Evolutionary conservation across 2,797 vertebrate genomes (phyloP).

Genomic region (Setipinna tenuifilis): DNA sequence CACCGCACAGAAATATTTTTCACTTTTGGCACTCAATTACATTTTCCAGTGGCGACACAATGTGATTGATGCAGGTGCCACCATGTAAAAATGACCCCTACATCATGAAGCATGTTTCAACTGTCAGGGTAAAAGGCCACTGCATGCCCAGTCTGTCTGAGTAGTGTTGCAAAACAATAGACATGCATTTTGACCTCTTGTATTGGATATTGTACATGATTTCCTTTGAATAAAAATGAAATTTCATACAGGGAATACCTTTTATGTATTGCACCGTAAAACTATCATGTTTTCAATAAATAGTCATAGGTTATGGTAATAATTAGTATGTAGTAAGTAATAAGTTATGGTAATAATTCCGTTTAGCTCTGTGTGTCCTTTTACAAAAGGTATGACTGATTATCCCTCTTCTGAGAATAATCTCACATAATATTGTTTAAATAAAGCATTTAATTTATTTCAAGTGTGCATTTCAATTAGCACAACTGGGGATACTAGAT

Average conservation of each 20-base stretch:
- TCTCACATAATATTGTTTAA: background rate
- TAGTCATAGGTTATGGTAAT: too few relatives aligned
- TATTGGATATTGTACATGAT: background rate
- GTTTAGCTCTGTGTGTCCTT: background rate
- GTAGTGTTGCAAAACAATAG: slow-evolving; percentile 30
- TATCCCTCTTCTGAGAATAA: background rate
- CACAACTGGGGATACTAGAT: background rate
- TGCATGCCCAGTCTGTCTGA: slow-evolving; percentile 34
- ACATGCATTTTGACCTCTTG: background rate
- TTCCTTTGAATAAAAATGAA: too few relatives aligned
- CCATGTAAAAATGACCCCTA: slow-evolving; percentile 16
- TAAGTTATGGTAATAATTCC: background rate
- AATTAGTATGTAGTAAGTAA: too few relatives aligned
- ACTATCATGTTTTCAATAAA: too few relatives aligned
- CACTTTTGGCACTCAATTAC: slow-evolving; percentile 25
- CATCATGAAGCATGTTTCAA: slow-evolving; percentile 24
- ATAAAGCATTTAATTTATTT: background rate
- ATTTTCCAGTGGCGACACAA: background rate
- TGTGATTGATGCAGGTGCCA: slow-evolving; percentile 24
- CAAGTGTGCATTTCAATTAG: background rate
- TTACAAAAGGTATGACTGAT: background rate
- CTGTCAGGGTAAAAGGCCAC: background rate
- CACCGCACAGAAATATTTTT: slow-evolving; percentile 17
- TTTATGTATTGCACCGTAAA: background rate
- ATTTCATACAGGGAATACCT: background rate